A percentile compares a stretch with the other conserved stretches of the same genome.
These are phyloP conservation scores for Sebastes ruberrimus DNA, from an alignment of 2,797 vertebrate genomes.

Conservation along the genomic window DNA sequence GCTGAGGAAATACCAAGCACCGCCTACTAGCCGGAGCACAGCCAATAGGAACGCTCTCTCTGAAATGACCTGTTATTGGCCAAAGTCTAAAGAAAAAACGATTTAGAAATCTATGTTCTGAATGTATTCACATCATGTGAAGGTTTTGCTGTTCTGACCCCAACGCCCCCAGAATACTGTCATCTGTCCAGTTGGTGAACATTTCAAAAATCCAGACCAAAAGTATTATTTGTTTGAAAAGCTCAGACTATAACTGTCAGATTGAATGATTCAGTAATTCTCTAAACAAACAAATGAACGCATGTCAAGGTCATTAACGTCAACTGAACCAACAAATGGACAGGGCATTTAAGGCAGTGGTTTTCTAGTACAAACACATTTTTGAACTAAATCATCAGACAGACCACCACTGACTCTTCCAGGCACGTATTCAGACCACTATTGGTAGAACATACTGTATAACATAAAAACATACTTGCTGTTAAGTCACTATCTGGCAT, in stretches of 20 bases:
- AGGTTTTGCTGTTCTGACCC: background rate
- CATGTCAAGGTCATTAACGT: slow-evolving; percentile 22
- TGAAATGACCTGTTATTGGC: too few species aligned
- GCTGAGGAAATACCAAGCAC: too few species aligned
- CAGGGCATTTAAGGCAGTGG: slow-evolving; percentile 2
- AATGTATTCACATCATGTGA: background rate
- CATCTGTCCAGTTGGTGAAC: background rate
- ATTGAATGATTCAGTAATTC: slow-evolving; percentile 4
- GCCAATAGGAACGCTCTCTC: too few species aligned
- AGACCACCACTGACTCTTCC: background rate
- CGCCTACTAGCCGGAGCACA: too few species aligned
- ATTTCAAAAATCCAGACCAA: background rate
- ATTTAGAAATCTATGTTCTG: background rate
- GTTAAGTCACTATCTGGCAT: background rate
- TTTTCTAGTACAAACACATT: slow-evolving; percentile 35
- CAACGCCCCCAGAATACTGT: background rate
- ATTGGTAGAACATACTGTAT: background rate
- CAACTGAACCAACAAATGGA: slow-evolving; percentile 20
- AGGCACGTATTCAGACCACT: slow-evolving; percentile 14
- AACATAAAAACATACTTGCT: background rate
- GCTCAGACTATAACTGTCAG: background rate
- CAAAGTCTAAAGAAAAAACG: background rate
- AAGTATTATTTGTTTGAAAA: slow-evolving; percentile 23
- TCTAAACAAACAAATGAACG: slow-evolving; percentile 28
- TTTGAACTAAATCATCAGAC: slow-evolving; percentile 14